Evolutionary conservation across 1,140 invertebrate genomes (phyloP), one percentile per base, ranked within the genome.

Genomic region (Eurosta solidaginis): DNA sequence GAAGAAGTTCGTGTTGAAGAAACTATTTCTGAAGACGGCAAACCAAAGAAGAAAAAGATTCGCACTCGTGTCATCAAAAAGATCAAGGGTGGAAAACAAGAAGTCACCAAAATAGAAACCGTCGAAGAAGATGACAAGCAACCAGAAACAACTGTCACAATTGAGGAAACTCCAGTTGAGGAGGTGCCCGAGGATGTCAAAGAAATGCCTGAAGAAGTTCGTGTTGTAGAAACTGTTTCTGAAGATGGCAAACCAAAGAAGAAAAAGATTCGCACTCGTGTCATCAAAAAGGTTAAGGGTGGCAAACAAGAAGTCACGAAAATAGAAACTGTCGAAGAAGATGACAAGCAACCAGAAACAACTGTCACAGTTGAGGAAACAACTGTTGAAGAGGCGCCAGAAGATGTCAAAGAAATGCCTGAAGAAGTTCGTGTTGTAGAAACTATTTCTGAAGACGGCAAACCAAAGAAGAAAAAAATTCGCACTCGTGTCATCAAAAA

Each of bases 301-400:
- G 79, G 77, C 0, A 82, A 83, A 42, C 83, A 88, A 81, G 81
- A 84, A 80, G 81, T 84, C 40, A 86, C 81, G 10, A 81, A 84
- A 74, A 85, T 87, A 63, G 83, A 88, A 9, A 88, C 85, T 0
- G 80, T 87, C 17, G 85, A 88, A 81, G 85, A 89, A 81, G 82
- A 87, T 54, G 85, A 83, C 25, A 82, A 85, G 77, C 50, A 82
- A 42, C 82, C 85, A 25, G 79, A 84, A 77, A 85, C 81, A 22
- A 83, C 82, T 44, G 82, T 83, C 5, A 82, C 77, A 42, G 27
- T 80, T 10, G 80, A 83, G 74, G 79, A 81, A 47, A 54, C 50
- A 7, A 22, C 45, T 42, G 14, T 40, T n/a, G 45, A 52, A 14
- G 68, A 74, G 74, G 14, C 49, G 40, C 45, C 54, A 10, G 75